Percentiles rank a stretch among this genome's conserved stretches.
phyloP scores from a whole-genome alignment of 1,140 invertebrate genomes.

The Trachelipus rathkii region DNA sequence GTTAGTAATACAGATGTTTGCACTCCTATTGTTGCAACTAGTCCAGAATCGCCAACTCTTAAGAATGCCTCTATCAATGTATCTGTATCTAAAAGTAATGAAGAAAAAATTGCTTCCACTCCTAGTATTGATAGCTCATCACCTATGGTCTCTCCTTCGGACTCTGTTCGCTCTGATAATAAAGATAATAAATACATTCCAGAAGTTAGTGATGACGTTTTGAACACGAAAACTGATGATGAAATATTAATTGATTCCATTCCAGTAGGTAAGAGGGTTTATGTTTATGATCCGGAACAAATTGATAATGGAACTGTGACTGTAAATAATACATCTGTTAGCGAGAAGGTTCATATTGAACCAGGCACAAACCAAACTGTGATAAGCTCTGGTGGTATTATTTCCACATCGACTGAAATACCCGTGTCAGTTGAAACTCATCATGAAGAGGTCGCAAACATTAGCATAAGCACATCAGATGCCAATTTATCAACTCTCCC shows the following conservation, averaged over 20 bases:
- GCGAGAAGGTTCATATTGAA: not conserved
- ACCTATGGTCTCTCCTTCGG: constrained; percentile 14
- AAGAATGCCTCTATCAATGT: not conserved
- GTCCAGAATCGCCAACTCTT: not conserved
- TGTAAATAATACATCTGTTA: not conserved
- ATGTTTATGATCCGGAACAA: not conserved
- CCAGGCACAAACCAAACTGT: not conserved
- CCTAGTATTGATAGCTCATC: not conserved
- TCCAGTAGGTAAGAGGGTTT: not conserved
- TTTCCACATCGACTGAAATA: not conserved
- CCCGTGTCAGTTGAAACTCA: not conserved
- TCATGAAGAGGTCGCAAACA: not conserved
- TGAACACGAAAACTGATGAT: too few species aligned
- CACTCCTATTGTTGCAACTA: not conserved
- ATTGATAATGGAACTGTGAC: not conserved
- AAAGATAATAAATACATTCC: too few species aligned
- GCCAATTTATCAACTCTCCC: not conserved
- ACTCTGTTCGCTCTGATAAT: too few species aligned
- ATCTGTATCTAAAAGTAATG: too few species aligned
- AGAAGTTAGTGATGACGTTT: too few species aligned
- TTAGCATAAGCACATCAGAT: not conserved
- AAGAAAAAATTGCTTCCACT: not conserved
- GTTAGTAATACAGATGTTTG: constrained; percentile 8
- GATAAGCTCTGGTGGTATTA: not conserved
- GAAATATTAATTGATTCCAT: not conserved